Percentiles rank a stretch among this genome's conserved stretches.
These are phyloP conservation scores for Elmis aenea DNA, from an alignment of 2,888 invertebrate genomes.

Conservation along the genomic window DNA sequence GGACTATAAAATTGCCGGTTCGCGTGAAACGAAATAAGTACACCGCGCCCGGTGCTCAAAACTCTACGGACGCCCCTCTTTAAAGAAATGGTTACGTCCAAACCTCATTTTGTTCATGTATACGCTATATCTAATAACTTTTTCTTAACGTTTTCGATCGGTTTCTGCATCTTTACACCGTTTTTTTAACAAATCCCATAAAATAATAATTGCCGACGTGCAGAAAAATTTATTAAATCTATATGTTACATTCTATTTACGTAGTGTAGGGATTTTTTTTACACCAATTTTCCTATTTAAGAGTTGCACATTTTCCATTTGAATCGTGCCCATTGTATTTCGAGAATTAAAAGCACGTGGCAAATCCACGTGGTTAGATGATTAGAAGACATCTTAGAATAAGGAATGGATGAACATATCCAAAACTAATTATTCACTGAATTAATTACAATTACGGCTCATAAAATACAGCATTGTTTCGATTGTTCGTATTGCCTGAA, in stretches of 20 bases:
- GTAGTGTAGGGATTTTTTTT: conserved; percentile 5
- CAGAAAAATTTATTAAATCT: conserved; percentile 6
- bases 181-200: conserved; percentile 2
- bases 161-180: conserved; percentile 1
- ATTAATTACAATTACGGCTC: no score
- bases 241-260: conserved; percentile 9
- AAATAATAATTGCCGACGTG: conserved; percentile 12
- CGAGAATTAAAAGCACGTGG: conserved; percentile 5
- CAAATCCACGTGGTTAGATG: conserved; percentile 6
- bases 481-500: no score
- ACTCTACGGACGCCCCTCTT: conserved; percentile 41
- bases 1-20: conserved; percentile 14
- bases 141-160: conserved; percentile 38
- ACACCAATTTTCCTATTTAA: conserved; percentile 4
- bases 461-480: no score
- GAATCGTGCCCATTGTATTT: no score
- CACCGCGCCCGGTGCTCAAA: conserved; percentile 39
- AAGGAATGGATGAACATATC: no score
- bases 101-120: conserved; percentile 49
- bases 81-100: conserved; percentile 47
- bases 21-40: conserved; percentile 18
- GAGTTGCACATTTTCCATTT: no score
- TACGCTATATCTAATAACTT: conserved; percentile 44
- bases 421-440: no score
- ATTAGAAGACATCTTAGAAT: no score